Percentiles rank a stretch among this genome's conserved stretches.
These are phyloP conservation scores for Porites lutea DNA, from an alignment of 64 coral and sea anemone genomes.

Conservation along the genomic window DNA sequence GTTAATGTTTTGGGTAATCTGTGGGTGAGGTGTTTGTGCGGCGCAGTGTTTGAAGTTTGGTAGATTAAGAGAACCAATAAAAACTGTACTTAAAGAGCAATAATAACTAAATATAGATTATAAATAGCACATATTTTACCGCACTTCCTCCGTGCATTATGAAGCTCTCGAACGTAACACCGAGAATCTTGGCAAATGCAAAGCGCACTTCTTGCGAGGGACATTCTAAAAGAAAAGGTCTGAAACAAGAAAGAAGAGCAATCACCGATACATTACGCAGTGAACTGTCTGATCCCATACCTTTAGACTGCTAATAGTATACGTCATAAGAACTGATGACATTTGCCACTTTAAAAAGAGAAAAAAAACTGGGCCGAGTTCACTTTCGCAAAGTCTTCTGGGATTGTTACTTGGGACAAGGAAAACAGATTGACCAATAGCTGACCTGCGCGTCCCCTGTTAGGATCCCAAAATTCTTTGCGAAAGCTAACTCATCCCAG, in stretches of 20 bases:
- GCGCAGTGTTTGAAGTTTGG: no score
- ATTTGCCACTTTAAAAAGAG: no score
- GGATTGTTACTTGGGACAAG: no score
- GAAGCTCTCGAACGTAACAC: conserved; percentile 67
- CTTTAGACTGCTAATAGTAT: background rate
- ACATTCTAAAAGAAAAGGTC: conserved; percentile 85
- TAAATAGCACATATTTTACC: conserved; percentile 39
- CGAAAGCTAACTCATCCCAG: no score
- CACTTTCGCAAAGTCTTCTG: no score
- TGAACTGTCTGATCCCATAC: background rate
- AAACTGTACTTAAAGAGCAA: background rate
- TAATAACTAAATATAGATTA: background rate
- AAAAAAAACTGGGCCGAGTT: no score
- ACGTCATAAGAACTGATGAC: background rate
- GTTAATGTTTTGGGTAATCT: no score
- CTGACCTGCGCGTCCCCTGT: no score
- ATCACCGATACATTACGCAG: background rate
- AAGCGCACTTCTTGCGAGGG: conserved; percentile 85
- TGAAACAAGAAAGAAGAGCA: conserved; percentile 16
- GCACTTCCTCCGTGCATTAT: conserved; percentile 70
- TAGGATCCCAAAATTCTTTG: no score
- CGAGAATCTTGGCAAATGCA: conserved; percentile 85
- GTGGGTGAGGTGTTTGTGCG: no score
- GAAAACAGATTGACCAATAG: no score
- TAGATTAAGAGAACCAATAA: no score